phyloP scores from a whole-genome alignment of 2,797 vertebrate species.

The Leptodactylus fallax region DNA sequence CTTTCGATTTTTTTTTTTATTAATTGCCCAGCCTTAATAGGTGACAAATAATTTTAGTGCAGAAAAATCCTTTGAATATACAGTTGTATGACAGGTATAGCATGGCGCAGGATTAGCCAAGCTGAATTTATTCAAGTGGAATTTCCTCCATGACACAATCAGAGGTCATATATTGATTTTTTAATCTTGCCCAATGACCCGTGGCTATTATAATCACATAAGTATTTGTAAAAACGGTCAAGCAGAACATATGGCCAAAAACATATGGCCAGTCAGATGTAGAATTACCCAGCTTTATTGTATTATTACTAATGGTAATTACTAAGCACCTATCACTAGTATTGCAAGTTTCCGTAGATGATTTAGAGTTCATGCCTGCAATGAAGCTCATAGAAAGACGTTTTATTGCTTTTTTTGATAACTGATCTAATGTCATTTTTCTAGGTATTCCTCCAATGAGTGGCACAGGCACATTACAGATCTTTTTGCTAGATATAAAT shows the following conservation, averaged over 20 bases:
- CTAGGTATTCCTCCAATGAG: constrained; percentile 90
- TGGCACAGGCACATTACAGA: constrained; percentile 93
- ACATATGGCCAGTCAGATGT: background rate
- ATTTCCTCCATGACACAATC: background rate
- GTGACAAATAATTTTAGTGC: too few relatives aligned
- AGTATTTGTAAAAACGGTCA: background rate
- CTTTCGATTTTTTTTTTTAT: too few relatives aligned
- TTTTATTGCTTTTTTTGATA: background rate
- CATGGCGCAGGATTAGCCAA: background rate
- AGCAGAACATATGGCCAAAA: background rate
- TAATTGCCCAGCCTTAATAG: too few relatives aligned
- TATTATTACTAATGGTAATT: too few relatives aligned
- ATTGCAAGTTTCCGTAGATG: too few relatives aligned
- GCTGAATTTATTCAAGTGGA: background rate
- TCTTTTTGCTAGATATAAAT: constrained; percentile 92
- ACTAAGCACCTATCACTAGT: background rate
- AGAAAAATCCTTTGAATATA: background rate
- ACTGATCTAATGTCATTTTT: constrained; percentile 35
- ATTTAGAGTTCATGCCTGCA: too few relatives aligned
- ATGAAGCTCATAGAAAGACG: background rate
- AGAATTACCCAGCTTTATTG: background rate
- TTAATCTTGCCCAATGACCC: background rate
- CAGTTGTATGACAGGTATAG: background rate
- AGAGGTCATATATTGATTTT: background rate
- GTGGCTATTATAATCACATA: background rate